Base-by-base conservation (phyloP, 2,888 invertebrate genomes). In the Parasteatoda lunata region DNA sequence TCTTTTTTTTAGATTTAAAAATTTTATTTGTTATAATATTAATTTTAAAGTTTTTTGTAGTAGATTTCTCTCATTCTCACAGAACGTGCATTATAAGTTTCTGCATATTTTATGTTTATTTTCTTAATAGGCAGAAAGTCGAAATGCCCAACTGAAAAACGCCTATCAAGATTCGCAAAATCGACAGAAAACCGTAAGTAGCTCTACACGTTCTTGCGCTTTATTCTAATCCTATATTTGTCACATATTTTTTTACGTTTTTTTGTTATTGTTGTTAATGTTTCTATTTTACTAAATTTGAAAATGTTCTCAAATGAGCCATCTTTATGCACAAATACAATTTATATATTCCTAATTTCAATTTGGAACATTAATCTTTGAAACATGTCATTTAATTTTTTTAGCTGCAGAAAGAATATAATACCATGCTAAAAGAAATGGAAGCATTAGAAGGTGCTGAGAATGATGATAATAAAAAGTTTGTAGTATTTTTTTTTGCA, bases 401-500 rank as follows among this genome's bases (percentile, higher is more conserved):
- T 5, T 54, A 88, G 88, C 49, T 88, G 30, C 83, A 79, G 79
- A 79, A 76, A 70, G 51, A 51, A 3, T 71, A 76, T n/a, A 79
- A 69, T 13, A 72, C 83, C 30, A 70, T 88, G 66, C 49, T 75
- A 52, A 88, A 88, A 69, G 88, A 88, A 83, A 83, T 88, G 88
- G 66, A 83, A 73, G 71, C 76, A 6, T 70, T 88, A 51, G 83
- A 88, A 75, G 75, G 71, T 75, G 88, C 79, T 52, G 88, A 88
- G 79, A 88, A 80, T 81, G 88, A 83, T 78, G 88, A 88, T n/a
- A 88, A 88, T 9, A 88, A 88, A 76, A 78, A 79, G 88, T 88
- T 13, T 49, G 11, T 48, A 1, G 30, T 7, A 45, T 51, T 76
- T 77, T 51, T 76, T 77, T 30, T 30, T 30, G 30, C 30, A 1